A percentile compares a stretch with the other conserved stretches of the same genome.
Conservation (phyloP, 2,888 invertebrate genomes). For the Rhagium mordax region DNA sequence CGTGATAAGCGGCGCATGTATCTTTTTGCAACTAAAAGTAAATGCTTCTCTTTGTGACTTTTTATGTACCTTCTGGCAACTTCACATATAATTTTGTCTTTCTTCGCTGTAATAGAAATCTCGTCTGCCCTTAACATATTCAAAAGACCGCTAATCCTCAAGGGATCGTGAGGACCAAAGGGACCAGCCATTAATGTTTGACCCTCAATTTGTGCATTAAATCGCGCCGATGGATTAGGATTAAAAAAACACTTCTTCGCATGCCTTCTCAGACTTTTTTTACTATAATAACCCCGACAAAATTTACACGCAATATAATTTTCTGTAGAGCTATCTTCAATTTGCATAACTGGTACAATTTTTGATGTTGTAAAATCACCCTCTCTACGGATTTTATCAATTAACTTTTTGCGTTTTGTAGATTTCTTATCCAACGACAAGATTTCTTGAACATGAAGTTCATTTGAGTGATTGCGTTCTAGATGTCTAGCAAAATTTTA, state of each 20-base stretch:
- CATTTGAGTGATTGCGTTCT: slow-evolving; percentile 32
- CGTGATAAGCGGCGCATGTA: slow-evolving; percentile 36
- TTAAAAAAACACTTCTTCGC: slow-evolving; percentile 4
- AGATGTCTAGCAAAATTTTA: slow-evolving; percentile 39
- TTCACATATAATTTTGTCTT: slow-evolving; percentile 49
- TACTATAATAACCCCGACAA: slow-evolving; percentile 26
- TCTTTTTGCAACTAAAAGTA: slow-evolving; percentile 44
- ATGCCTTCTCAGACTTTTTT: slow-evolving; percentile 18
- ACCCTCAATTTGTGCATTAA: background rate
- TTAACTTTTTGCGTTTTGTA: slow-evolving; percentile 38
- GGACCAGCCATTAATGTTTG: slow-evolving; percentile 34
- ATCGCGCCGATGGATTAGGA: background rate
- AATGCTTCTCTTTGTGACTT: slow-evolving; percentile 45
- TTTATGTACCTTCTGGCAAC: slow-evolving; percentile 36
- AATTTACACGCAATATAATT: slow-evolving; percentile 24
- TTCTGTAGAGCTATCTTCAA: background rate
- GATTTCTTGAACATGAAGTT: slow-evolving; percentile 31
- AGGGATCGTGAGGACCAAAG: slow-evolving; percentile 48
- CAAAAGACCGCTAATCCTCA: slow-evolving; percentile 40
- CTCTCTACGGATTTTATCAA: slow-evolving; percentile 31
- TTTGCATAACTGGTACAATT: slow-evolving; percentile 22
- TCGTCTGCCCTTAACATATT: slow-evolving; percentile 42
- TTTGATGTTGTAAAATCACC: slow-evolving; percentile 29
- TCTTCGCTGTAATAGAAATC: slow-evolving; percentile 45
- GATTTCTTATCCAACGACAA: slow-evolving; percentile 32